Base-by-base conservation (phyloP, 1,140 invertebrate genomes). In the Papilio glaucus region DNA sequence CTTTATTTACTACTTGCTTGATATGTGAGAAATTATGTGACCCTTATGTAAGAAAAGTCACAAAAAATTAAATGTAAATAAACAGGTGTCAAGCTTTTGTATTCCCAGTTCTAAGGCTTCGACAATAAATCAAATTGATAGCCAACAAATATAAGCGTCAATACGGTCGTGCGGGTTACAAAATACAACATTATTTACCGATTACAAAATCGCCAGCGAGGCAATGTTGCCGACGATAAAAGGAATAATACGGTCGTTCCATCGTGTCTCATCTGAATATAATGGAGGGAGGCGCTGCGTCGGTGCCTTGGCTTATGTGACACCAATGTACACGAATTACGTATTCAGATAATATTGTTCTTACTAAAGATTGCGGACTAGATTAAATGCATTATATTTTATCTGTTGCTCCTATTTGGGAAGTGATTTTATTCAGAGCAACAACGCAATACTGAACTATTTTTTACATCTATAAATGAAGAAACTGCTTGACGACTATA, bases 221-320 rank as follows among this genome's bases (percentile, higher is more conserved):
- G 49, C 49, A 53, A 53, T 53, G 49, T 53, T 26, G 63, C 13
- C 41, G 42, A 65, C 63, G 77, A 70, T 76, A 73, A 77, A 83
- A 79, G 77, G 77, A 81, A 82, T 75, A 75, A 75, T 72, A 74
- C 71, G 72, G 57, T 53, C 49, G 68, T 75, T 63, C 72, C 79
- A 80, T 82, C 79, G 72, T 77, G 74, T 73, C 85, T 86, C 86
- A 86, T 88, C 84, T 86, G 86, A 87, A 87, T 88, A 88, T 87
- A 87, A 87, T 86, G 77, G 86, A 73, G 72, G 83, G 83, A 82
- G 85, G 80, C 80, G 75, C 70, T 26, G 76, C 72, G 77, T 82
- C 74, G 84, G 81, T 86, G 77, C 29, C 29, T n/a, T n/a, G 6
- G 29, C 29, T 33, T 33, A 33, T 33, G 15, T 21, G 18, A 7